Evolutionary conservation across 2,113 vertebrate genomes (phyloP), one percentile per base, ranked within the genome.

Genomic region (Callospermophilus lateralis): DNA sequence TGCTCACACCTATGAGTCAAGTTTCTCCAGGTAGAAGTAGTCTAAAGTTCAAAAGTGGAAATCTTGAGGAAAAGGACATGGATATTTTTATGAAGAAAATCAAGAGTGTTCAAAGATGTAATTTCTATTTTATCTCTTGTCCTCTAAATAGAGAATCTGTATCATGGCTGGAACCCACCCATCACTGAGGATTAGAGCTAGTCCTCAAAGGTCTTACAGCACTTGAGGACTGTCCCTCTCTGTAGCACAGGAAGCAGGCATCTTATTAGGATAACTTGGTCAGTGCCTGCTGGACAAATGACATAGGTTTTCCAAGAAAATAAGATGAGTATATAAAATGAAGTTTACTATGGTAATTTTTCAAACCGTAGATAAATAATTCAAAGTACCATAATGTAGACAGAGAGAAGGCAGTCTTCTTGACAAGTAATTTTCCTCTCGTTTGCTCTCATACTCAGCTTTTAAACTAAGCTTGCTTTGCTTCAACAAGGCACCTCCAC

Each of bases 281-380:
- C 34, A 93, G 39, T 24, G 34, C 61, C 67, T 22, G 3, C 1
- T 53, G 39, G 68, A 37, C 53, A 76, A 92, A 89, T 55, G 78
- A 28, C 11, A 32, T 78, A 53, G 26, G 74, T 77, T 85, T 95
- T 84, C 45, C 89, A 94, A 88, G 63, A 74, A 89, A 84, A 96
- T 26, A 45, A 91, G 81, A 17, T 72, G 51, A 45, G 39, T 8
- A 77, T 5, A 17, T 61, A 65, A 89, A 80, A 70, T 70, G 32
- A 93, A 92, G 45, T 72, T 76, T 42, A 80, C 79, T 34, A 22
- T 55, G n/a, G 68, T 39, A 81, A 63, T 42, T 90, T 81, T 95
- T 81, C 61, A 87, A 93, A 85, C 12, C 88, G 61, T 16, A 74
- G 34, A 81, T 84, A 63, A 55, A 61, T 78, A 92, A 86, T 53